Base-by-base conservation (phyloP, 2,888 invertebrate genomes). In the Stramonita haemastoma region DNA sequence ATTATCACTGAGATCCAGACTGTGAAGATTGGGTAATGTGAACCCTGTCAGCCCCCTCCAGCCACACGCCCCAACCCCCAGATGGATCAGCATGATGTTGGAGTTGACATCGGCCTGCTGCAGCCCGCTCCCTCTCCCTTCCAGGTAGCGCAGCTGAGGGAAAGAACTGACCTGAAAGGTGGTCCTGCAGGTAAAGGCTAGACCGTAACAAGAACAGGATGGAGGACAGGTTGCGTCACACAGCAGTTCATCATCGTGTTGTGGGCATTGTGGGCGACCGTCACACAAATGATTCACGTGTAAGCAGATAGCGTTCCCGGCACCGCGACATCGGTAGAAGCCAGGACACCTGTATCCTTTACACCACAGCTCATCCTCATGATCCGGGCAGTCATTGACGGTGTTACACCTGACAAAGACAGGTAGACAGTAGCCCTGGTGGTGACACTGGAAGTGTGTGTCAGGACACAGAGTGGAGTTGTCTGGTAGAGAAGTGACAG, bases 111-210 rank as follows among this genome's bases (percentile, higher is more conserved):
- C 81, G 26, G 32, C 26, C 32, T 22, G 26, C 26, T 26, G 22
- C 46, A 83, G 0, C 36, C 81, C 46, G 4, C 81, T 83, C 5
- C 81, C 81, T 13, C 6, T 22, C 26, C 26, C 81, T 46, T 83
- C 81, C 81, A 83, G 81, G 46, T 83, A 83, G 81, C 81, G 81
- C 8, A 83, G 36, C 81, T 46, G 81, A 26, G 26, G 46, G 81
- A 32, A 34, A 32, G 77, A 79, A 19, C 77, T 79, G 6, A 79
- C 15, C 32, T 15, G 32, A 34, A 85, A 85, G 15, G 84, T n/a
- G 17, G 15, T 8, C 1, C 0, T 85, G 57, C 84, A 85, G 29
- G 29, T 29, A 17, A 85, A 85, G 13, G 84, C 84, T 17, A 85
- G 29, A n/a, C 84, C 84, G 29, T 15, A 57, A 26, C 84, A 85